A percentile compares a stretch with the other conserved stretches of the same genome.
phyloP scores from a whole-genome alignment of 2,888 invertebrate genomes.

The Nebria brevicollis region DNA sequence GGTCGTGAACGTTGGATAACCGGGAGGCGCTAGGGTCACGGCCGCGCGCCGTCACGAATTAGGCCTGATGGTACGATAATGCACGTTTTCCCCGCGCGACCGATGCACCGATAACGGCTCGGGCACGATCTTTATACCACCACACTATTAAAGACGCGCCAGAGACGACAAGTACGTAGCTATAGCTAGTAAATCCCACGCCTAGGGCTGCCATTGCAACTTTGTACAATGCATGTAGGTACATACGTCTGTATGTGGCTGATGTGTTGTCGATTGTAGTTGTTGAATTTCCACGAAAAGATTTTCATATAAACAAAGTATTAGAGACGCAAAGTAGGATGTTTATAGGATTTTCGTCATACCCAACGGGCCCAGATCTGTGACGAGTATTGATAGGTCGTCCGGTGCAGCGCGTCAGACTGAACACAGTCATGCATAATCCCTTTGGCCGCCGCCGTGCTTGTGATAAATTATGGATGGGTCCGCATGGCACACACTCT shows the following conservation, averaged over 20 bases:
- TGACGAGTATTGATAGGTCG: neutral
- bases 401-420: neutral
- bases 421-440: neutral
- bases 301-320: too few species aligned
- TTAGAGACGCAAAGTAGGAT: too few species aligned
- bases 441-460: neutral
- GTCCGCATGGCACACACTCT: neutral
- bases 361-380: neutral
- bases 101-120: slow-evolving; percentile 20
- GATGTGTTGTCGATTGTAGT: too few species aligned
- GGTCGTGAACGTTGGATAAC: slow-evolving; percentile 17
- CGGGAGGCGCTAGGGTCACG: slow-evolving; percentile 49
- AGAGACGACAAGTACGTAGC: neutral
- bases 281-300: too few species aligned
- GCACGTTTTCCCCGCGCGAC: slow-evolving; percentile 40
- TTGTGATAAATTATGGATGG: slow-evolving; percentile 17
- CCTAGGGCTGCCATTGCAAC: neutral
- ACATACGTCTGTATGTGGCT: too few species aligned
- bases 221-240: neutral
- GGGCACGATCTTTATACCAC: slow-evolving; percentile 12
- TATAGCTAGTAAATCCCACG: neutral
- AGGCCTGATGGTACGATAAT: slow-evolving; percentile 51
- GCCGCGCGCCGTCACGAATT: slow-evolving; percentile 52
- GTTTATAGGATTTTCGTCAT: too few species aligned
- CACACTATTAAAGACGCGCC: neutral